Conservation (phyloP, 2,888 invertebrate species). For the Amblyteles armatorius region DNA sequence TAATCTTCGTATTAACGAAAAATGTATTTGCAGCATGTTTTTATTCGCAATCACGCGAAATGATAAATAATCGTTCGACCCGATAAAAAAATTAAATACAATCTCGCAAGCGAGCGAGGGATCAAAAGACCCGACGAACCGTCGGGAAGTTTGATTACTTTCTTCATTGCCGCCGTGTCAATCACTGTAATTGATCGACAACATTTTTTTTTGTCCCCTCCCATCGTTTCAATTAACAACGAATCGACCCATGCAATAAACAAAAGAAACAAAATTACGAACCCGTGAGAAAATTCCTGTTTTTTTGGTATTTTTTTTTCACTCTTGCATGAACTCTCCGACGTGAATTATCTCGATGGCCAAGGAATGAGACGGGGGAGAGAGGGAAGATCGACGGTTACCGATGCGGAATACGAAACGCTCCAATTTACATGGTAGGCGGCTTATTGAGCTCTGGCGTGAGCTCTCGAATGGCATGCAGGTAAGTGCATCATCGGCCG, state of each 20-base stretch:
- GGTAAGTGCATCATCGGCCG: conserved; percentile 52
- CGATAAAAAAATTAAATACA: background rate
- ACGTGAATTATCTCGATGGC: conserved; percentile 30
- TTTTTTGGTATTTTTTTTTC: background rate
- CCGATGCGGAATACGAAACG: conserved; percentile 46
- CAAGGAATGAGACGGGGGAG: conserved; percentile 14
- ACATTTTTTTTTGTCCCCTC: background rate
- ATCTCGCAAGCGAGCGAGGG: background rate
- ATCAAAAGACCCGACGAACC: conserved; percentile 9
- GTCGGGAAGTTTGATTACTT: background rate
- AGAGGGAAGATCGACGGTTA: conserved; percentile 30
- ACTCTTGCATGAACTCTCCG: conserved; percentile 2
- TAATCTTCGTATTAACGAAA: background rate
- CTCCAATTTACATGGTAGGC: conserved; percentile 78
- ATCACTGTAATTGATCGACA: conserved; percentile 13
- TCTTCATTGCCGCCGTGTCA: conserved; percentile 7
- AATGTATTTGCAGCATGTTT: background rate
- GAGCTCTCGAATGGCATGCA: conserved; percentile 61
- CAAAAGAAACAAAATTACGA: conserved; percentile 8
- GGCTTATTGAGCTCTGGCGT: conserved; percentile 66
- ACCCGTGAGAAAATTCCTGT: conserved; percentile 26
- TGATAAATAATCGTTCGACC: conserved; percentile 1
- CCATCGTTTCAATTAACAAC: conserved; percentile 17
- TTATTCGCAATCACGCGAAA: background rate
- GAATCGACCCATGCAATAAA: conserved; percentile 6